Conservation (phyloP, 2,888 invertebrate genomes). For the Caenorhabditis doughertyi region DNA sequence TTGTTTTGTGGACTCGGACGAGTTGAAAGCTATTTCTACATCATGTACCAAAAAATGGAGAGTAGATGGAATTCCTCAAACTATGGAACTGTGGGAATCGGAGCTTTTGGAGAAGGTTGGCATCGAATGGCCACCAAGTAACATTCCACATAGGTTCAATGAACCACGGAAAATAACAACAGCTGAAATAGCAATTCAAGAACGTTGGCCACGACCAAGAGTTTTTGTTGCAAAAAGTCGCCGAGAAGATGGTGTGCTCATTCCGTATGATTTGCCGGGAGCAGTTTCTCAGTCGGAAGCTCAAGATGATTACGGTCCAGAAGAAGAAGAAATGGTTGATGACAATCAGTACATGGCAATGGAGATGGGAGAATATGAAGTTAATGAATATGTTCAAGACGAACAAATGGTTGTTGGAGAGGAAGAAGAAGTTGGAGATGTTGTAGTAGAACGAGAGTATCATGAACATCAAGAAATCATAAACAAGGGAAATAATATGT, state of each 20-base stretch:
- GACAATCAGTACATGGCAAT: constrained; percentile 40
- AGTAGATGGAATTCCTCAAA: constrained; percentile 60
- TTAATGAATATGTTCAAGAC: constrained; percentile 25
- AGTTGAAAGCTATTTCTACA: constrained; percentile 63
- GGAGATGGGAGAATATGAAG: constrained; percentile 52
- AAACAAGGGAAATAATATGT: constrained; percentile 2
- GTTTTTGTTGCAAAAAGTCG: constrained; percentile 68
- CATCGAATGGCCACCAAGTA: constrained; percentile 39
- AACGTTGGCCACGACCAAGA: constrained; percentile 69
- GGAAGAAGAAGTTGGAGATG: constrained; percentile 28
- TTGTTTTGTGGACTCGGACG: constrained; percentile 70
- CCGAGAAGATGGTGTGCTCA: constrained; percentile 54
- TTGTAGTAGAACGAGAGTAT: constrained; percentile 9
- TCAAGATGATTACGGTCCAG: constrained; percentile 40
- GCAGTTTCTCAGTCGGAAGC: not conserved
- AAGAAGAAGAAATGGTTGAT: constrained; percentile 37
- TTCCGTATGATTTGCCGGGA: constrained; percentile 29
- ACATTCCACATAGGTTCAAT: not conserved
- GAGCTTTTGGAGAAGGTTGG: constrained; percentile 72
- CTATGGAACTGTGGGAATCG: constrained; percentile 72
- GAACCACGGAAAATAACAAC: constrained; percentile 57
- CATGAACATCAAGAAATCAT: not conserved
- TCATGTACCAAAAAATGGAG: constrained; percentile 69
- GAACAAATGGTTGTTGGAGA: constrained; percentile 32
- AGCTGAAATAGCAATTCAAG: constrained; percentile 64